A percentile compares a stretch with the other conserved stretches of the same genome.
phyloP scores from a whole-genome alignment of 2,888 invertebrate genomes.

The Melitaea athalia region DNA sequence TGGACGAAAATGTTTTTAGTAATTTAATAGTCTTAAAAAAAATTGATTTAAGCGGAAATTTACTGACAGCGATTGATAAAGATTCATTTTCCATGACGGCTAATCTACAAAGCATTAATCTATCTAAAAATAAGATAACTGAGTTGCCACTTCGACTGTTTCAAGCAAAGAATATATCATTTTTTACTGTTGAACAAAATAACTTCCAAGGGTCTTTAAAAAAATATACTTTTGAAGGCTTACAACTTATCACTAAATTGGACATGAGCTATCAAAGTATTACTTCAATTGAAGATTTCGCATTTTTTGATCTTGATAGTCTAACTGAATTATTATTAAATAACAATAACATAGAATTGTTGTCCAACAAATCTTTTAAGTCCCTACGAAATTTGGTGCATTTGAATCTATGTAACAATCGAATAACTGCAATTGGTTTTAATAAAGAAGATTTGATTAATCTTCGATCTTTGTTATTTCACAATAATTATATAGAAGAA shows the following conservation, averaged over 20 bases:
- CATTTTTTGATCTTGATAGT: constrained; percentile 54
- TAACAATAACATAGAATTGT: constrained; percentile 52
- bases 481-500: constrained; percentile 52
- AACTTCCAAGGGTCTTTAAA: constrained; percentile 52
- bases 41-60: constrained; percentile 54
- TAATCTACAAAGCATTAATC: constrained; percentile 47
- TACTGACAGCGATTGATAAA: constrained; percentile 48
- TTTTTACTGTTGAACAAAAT: constrained; percentile 54
- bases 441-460: constrained; percentile 52
- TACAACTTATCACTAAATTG: constrained; percentile 47
- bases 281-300: constrained; percentile 54
- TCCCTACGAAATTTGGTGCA: constrained; percentile 45
- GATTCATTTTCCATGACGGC: constrained; percentile 31
- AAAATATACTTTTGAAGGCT: constrained; percentile 60
- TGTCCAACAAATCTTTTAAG: constrained; percentile 54
- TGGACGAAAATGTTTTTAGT: constrained; percentile 50
- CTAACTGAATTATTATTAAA: constrained; percentile 52
- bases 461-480: constrained; percentile 51
- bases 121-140: constrained; percentile 57
- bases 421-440: constrained; percentile 55
- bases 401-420: constrained; percentile 62
- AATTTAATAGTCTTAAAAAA: constrained; percentile 44
- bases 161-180: constrained; percentile 50
- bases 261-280: constrained; percentile 57
- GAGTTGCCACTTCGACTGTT: constrained; percentile 55